Conservation (phyloP, 1,140 invertebrate species). For the Sinella curviseta region DNA sequence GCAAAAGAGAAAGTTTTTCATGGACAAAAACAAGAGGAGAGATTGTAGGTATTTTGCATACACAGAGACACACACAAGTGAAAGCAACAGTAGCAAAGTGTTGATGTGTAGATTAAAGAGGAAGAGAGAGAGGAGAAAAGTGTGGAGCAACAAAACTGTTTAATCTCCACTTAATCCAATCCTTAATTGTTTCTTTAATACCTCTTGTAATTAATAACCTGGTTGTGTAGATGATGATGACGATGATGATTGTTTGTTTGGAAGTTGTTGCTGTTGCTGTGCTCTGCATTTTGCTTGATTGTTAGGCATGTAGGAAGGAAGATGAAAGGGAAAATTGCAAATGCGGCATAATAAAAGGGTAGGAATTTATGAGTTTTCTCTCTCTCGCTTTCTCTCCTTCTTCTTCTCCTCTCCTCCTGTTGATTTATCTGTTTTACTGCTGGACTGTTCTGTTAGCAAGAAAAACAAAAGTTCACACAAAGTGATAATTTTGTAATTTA, state of each 20-base stretch:
- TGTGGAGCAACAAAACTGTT: neutral
- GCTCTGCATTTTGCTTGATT: neutral
- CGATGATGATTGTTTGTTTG: neutral
- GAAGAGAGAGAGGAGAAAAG: neutral
- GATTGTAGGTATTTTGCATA: neutral
- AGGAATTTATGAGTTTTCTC: conserved; percentile 15
- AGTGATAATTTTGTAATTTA: conserved; percentile 14
- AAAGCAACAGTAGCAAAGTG: conserved; percentile 22
- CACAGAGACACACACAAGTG: neutral
- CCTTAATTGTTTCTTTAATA: conserved; percentile 25
- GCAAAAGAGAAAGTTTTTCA: neutral
- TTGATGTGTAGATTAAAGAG: conserved; percentile 9
- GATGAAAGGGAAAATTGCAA: neutral
- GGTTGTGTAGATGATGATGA: too few relatives aligned
- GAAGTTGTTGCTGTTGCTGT: neutral
- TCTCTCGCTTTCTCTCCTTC: too few relatives aligned
- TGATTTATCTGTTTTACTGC: conserved; percentile 21
- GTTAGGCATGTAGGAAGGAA: neutral
- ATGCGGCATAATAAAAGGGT: neutral
- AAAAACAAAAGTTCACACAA: neutral
- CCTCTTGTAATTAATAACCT: conserved; percentile 11
- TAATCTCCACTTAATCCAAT: conserved; percentile 24
- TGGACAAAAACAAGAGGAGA: neutral
- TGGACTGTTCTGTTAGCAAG: neutral
- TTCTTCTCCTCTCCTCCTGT: too few relatives aligned